Conservation (phyloP, 2,888 invertebrate genomes). For the Drosophila demipolita region DNA sequence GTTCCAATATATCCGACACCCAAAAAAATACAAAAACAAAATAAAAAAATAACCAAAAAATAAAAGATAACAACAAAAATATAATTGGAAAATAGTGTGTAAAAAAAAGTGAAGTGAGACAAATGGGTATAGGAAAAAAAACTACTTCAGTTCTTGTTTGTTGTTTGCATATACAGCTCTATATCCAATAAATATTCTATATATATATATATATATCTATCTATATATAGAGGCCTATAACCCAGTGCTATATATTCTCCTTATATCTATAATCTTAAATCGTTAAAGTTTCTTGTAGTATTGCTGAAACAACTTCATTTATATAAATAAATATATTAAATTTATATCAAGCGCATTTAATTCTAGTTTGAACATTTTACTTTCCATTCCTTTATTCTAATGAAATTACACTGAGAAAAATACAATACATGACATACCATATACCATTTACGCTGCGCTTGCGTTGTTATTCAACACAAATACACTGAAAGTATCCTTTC, state of each 20-base stretch:
- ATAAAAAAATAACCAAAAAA: slow-evolving; percentile 3
- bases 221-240: slow-evolving; percentile 19
- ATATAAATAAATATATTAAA: neutral
- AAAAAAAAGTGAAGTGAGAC: slow-evolving; percentile 19
- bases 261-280: slow-evolving; percentile 7
- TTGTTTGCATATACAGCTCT: slow-evolving; percentile 48
- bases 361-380: slow-evolving; percentile 25
- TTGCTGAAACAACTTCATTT: slow-evolving; percentile 17
- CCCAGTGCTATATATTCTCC: slow-evolving; percentile 30
- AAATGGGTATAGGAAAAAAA: slow-evolving; percentile 68
- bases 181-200: slow-evolving; percentile 13
- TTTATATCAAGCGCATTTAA: slow-evolving; percentile 29
- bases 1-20: slow-evolving; percentile 82
- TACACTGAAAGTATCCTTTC: slow-evolving; percentile 1
- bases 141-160: slow-evolving; percentile 60
- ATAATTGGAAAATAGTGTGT: slow-evolving; percentile 36
- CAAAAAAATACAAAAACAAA: slow-evolving; percentile 40
- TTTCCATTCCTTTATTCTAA: slow-evolving; percentile 33
- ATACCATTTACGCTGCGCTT: slow-evolving; percentile 38
- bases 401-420: slow-evolving; percentile 71
- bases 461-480: slow-evolving; percentile 44
- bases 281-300: slow-evolving; percentile 38
- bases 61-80: slow-evolving; percentile 45
- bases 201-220: slow-evolving; percentile 20
- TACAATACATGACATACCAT: slow-evolving; percentile 16